Evolutionary conservation across 2,797 vertebrate species (phyloP).

Genomic region (Pelodytes ibericus): DNA sequence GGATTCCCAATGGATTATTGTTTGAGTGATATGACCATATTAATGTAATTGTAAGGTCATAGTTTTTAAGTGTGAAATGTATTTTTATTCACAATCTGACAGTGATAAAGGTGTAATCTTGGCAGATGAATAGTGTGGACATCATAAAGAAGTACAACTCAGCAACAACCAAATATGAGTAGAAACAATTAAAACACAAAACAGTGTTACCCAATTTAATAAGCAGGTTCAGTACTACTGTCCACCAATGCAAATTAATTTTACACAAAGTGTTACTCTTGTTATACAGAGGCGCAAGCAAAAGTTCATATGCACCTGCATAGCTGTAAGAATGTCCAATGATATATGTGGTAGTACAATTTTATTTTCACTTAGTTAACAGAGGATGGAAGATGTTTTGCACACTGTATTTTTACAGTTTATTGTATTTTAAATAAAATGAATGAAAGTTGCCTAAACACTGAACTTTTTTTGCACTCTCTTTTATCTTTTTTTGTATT

Average conservation of each 20-base stretch:
- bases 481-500: not conserved
- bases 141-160: not conserved
- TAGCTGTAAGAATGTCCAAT: not conserved
- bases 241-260: not conserved
- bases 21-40: too few species aligned
- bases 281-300: not conserved
- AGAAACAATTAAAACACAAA: too few species aligned
- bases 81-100: too few species aligned
- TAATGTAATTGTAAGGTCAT: too few species aligned
- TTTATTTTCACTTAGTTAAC: not conserved
- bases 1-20: too few species aligned
- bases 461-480: too few species aligned
- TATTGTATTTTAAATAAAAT: constrained; percentile 47
- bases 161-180: not conserved
- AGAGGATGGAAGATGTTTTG: constrained; percentile 12
- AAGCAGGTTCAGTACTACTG: too few species aligned
- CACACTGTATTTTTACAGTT: constrained; percentile 30
- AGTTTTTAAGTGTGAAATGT: too few species aligned
- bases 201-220: too few species aligned
- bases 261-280: not conserved
- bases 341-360: not conserved
- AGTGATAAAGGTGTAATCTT: too few species aligned
- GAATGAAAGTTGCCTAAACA: constrained; percentile 5
- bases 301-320: not conserved
- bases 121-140: too few species aligned